Evolutionary conservation across 2,113 vertebrate species (phyloP), one percentile per base, ranked within the genome.

Genomic region (Ceyx cyanopectus): DNA sequence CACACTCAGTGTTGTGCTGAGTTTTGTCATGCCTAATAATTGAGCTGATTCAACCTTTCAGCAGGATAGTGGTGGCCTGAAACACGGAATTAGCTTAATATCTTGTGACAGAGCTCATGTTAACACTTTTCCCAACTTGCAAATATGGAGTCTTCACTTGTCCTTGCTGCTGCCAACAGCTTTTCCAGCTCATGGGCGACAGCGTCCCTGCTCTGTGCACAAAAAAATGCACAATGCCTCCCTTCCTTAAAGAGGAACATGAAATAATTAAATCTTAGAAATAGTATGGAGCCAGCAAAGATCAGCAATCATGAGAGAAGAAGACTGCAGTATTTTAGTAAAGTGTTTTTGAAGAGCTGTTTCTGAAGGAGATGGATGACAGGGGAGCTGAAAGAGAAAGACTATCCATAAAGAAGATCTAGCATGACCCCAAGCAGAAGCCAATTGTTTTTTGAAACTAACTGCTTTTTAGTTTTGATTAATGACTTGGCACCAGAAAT

Each of bases 401-500:
- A 43, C 7, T 32, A 43, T 81, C 68, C 21, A 45, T 96, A 89
- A 93, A 89, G 89, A 92, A 79, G n/a, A 89, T 77, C 51, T 89
- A 93, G 45, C 62, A 83, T 0, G 5, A 85, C 27, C 90, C 23
- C 40, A 93, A 84, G 65, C 14, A 95, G 79, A 87, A 92, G 68
- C 34, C 54, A 70, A 20, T 89, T 89, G 92, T 89, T 89, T 92
- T 93, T 53, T 72, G 4, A 12, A 81, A 60, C 57, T 41, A 75
- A 63, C 24, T 34, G 20, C 53, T 62, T 76, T 81, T 81, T 63
- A 60, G 48, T 67, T 93, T 94, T 94, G 91, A 96, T 95, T 92
- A 94, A 96, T 94, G 87, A 89, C 92, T 94, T 94, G 68, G 61
- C 77, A 90, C 54, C n/a, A 94, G 87, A 90, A 92, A 54, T 30